Base-by-base conservation (phyloP, 1,140 invertebrate species). In the Radopholus similis region DNA sequence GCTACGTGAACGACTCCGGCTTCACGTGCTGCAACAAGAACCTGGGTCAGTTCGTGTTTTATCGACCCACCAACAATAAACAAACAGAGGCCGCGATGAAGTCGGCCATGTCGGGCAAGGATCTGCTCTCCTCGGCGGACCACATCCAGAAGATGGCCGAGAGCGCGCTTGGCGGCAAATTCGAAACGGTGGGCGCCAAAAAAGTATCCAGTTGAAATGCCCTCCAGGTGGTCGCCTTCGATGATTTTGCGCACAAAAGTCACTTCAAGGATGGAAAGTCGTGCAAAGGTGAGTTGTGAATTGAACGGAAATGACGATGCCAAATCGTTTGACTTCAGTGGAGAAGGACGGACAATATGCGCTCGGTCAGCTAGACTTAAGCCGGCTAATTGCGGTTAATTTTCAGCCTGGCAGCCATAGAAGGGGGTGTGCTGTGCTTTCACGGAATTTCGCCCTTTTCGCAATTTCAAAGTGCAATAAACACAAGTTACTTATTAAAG, bases 181-280 rank as follows among this genome's bases (percentile, higher is more conserved):
- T 81, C 65, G 78, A 81, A 62, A 80, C 77, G 18, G 78, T 80
- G 32, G 23, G 8, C 28, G 28, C 18, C 5, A 40, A 3, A 8
- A 35, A 18, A 21, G 44, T 13, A 15, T 13, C 44, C 6, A 49
- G 5, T 23, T 6, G 5, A 6, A 4, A n/a, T 15, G 6, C 15
- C 63, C 51, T 30, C 18, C 68, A 47, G 42, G 66, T 63, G 13
- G 70, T 74, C 37, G 56, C 68, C 11, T 56, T 78, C 18, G 78
- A 83, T 55, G 78, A 81, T 59, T 80, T 80, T 47, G 81, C 80
- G 32, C 82, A 81, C 69, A 83, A 83, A 57, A 71, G 70, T 26
- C 78, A 80, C 62, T 80, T 83, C 70, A 80, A 83, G 51, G 77
- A 80, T 51, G 81, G 78, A 37, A 81, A 81, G 59, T 75, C 78